phyloP scores from a whole-genome alignment of 1,140 invertebrate genomes.

The Parasteatoda tepidariorum region DNA sequence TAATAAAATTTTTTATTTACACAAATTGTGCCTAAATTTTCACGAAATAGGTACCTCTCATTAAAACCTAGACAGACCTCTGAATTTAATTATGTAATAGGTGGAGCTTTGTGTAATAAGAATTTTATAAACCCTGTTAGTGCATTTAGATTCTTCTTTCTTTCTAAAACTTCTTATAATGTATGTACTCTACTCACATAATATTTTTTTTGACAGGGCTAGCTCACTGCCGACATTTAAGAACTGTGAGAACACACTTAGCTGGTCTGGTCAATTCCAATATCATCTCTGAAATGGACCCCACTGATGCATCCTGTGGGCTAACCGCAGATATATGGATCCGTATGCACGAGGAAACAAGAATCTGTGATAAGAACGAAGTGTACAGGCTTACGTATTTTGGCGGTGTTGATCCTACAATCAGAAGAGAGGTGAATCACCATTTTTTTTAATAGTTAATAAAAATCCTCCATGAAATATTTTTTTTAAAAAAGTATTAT shows the following conservation, averaged over 20 bases:
- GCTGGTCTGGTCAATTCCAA: constrained; percentile 82
- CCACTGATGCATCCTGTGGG: constrained; percentile 70
- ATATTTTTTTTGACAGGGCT: constrained; percentile 72
- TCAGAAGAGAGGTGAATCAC: constrained; percentile 77
- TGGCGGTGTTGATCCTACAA: constrained; percentile 82
- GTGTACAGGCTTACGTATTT: constrained; percentile 87
- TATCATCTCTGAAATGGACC: constrained; percentile 65
- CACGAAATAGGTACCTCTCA: too few relatives aligned
- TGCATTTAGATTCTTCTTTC: too few relatives aligned
- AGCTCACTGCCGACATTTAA: constrained; percentile 90
- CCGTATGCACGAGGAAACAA: constrained; percentile 67
- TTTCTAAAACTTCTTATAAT: too few relatives aligned
- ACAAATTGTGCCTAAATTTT: not conserved
- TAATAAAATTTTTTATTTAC: not conserved
- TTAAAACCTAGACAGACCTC: too few relatives aligned
- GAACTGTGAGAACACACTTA: constrained; percentile 90
- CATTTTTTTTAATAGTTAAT: not conserved
- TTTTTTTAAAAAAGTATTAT: too few relatives aligned
- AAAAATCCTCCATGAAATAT: too few relatives aligned
- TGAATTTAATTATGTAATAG: too few relatives aligned
- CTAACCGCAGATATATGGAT: constrained; percentile 79
- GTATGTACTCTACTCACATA: constrained; percentile 4
- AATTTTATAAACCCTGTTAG: too few relatives aligned
- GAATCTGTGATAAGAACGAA: constrained; percentile 75
- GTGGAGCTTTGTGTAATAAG: too few relatives aligned